Evolutionary conservation across 2,113 vertebrate genomes (phyloP).

Genomic region (Limanda limanda): DNA sequence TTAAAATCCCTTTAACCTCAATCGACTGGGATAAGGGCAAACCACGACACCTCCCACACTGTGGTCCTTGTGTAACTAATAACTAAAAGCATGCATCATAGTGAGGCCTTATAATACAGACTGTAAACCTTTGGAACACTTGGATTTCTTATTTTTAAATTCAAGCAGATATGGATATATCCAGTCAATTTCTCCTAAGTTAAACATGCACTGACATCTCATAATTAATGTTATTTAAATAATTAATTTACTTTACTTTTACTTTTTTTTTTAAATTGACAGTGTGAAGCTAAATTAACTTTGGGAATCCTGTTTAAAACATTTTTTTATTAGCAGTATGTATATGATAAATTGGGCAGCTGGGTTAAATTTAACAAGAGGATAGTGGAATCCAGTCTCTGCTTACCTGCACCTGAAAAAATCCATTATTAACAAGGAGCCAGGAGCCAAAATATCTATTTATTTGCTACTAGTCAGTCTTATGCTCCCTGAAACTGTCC

Average conservation of each 20-base stretch:
- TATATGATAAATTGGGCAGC: background rate
- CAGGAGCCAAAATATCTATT: slow-evolving; percentile 68
- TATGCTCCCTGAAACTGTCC: slow-evolving; percentile 66
- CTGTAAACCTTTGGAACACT: too few species aligned
- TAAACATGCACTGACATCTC: background rate
- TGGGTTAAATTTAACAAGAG: slow-evolving; percentile 50
- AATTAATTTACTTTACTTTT: background rate
- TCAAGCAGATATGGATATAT: background rate
- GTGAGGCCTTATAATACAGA: too few species aligned
- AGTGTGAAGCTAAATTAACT: background rate
- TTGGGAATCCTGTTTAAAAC: background rate
- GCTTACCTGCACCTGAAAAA: slow-evolving; percentile 41
- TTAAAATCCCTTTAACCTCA: too few species aligned
- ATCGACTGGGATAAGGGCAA: too few species aligned
- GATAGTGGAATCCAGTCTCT: slow-evolving; percentile 21
- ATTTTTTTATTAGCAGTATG: too few species aligned
- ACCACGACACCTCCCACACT: too few species aligned
- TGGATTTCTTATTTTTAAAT: too few species aligned
- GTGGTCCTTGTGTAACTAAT: too few species aligned
- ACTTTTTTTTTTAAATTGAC: too few species aligned
- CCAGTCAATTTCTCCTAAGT: background rate
- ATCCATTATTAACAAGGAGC: slow-evolving; percentile 69
- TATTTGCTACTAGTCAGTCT: slow-evolving; percentile 60
- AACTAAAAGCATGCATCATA: too few species aligned
- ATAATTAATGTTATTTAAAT: background rate